phyloP scores from a whole-genome alignment of 2,797 vertebrate species.

The Tadarida brasiliensis region DNA sequence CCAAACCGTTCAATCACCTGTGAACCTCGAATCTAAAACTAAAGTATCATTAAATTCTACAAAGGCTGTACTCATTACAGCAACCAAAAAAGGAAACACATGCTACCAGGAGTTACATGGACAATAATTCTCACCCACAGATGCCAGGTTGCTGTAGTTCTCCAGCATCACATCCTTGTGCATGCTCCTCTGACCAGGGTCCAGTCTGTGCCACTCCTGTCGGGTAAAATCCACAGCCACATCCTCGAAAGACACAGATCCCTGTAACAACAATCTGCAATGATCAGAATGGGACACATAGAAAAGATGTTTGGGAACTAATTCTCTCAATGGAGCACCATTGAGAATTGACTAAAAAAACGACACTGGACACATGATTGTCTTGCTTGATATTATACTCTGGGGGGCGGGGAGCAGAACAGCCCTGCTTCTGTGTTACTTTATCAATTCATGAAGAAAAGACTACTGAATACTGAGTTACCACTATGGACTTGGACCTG shows the following conservation, averaged over 20 bases:
- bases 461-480: constrained; percentile 4
- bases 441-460: constrained; percentile 55
- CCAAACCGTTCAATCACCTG: background rate
- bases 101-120: background rate
- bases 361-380: background rate
- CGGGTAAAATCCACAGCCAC: constrained; percentile 76
- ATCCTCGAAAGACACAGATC: constrained; percentile 66
- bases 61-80: background rate
- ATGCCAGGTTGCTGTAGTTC: constrained; percentile 76
- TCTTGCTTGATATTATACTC: constrained; percentile 39
- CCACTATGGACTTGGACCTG: background rate
- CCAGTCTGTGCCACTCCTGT: constrained; percentile 74
- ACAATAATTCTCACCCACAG: constrained; percentile 70
- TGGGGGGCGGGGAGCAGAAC: background rate
- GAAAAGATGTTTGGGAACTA: background rate
- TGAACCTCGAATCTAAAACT: constrained; percentile 39
- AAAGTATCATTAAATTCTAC: constrained; percentile 2
- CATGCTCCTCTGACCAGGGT: constrained; percentile 72
- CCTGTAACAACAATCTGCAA: constrained; percentile 70
- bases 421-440: background rate
- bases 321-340: background rate
- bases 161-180: constrained; percentile 80
- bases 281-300: constrained; percentile 48
- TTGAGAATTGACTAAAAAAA: background rate
- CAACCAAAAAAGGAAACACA: background rate